Base-by-base conservation (phyloP, 2,888 invertebrate species). In the Yponomeuta cagnagella region DNA sequence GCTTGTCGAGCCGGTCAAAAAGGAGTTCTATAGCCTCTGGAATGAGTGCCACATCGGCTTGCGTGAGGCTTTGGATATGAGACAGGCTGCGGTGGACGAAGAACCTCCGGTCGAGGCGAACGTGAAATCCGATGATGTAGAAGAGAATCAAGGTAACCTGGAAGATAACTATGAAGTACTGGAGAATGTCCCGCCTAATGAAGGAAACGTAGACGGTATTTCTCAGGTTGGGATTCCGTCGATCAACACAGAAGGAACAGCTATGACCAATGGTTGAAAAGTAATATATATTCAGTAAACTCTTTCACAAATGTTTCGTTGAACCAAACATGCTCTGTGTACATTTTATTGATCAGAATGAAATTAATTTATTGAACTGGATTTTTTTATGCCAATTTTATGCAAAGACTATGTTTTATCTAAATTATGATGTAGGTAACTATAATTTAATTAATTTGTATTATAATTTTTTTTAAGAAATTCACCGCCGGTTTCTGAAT, bases 21-120 rank as follows among this genome's bases (percentile, higher is more conserved):
- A 74, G 0, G 94, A 95, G 79, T 96, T 96, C 83, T 87, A 94
- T 71, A 87, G 88, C 75, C 86, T 96, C 76, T 96, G 95, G 95
- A 77, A 74, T 8, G 75, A 72, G 37, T 76, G 68, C 12, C 65
- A 72, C 15, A 68, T 23, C 12, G 15, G 52, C 23, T 23, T 68
- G 30, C 52, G 12, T 0, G 68, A 67, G n/a, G 67, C 37, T 37
- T n/a, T 67, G 67, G 33, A 67, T 6, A 15, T n/a, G 30, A 64
- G 64, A 64, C 64, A 64, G 12, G 64, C 64, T 31, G 31, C 30
- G 31, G 15, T 58, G 31, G 31, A 65, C 33, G 30, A 23, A 12
- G 31, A 33, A 33, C n/a, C 31, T 31, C 52, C 6, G 10, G 31
- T 12, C 4, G n/a, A 15, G 23, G 23, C 30, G 63, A 31, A 37